Evolutionary conservation across 2,888 invertebrate species (phyloP), one percentile per base, ranked within the genome.

Genomic region (Conops quadrifasciatus): DNA sequence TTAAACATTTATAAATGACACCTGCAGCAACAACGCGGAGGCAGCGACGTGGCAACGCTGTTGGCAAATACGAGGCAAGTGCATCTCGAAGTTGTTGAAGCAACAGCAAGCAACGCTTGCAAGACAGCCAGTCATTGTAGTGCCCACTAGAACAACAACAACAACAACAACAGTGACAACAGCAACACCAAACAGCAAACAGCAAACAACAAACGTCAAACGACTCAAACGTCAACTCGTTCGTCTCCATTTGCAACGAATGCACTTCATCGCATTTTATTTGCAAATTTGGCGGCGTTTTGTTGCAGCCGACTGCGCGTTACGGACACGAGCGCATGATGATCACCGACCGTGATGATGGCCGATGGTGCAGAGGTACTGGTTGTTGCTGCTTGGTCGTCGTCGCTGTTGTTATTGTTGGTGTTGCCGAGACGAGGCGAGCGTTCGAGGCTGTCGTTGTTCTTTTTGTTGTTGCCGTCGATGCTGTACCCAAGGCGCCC

Each of bases 1-100:
- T 76, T 76, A 76, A 75, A 74, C 73, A 76, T 75, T 76, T 74
- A 75, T 75, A 59, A 60, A 74, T 75, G 74, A 75, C 76, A 76
- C 76, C 76, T 76, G 76, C 76, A 75, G 69, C 74, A 36, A 28
- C 53, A 19, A 47, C 19, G 51, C 47, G 5, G 43, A 9, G 2
- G 5, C 3, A 26, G 45, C 67, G 11, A 58, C 58, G 26, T 11
- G 13, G 26, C 13, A 28, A 1, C 58, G 3, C 28, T 4, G 51
- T n/a, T n/a, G 16, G 60, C 16, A n/a, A 7, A 15, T 51, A n/a
- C 45, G 15, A 56, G 19, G 16, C 58, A 58, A 58, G 67, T 58
- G 58, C 26, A 67, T 56, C 58, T 67, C 19, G 9, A 24, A 36
- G 9, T 64, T 26, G 19, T 26, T 30, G n/a, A 47, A 58, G 58